phyloP scores from a whole-genome alignment of 2,888 invertebrate genomes.

The Dioctria rufipes region DNA sequence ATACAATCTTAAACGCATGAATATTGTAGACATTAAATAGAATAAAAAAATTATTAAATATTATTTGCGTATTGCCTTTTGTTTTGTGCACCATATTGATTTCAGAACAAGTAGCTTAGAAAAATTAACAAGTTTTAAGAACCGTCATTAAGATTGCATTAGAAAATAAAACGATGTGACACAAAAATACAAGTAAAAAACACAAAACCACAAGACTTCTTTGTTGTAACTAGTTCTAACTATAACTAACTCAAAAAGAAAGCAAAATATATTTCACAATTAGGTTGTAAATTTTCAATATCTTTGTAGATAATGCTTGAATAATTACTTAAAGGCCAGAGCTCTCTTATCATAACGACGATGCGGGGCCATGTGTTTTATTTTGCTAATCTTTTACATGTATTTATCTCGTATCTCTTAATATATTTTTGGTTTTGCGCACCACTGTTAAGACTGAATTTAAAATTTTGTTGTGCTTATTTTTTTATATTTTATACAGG shows the following conservation, averaged over 20 bases:
- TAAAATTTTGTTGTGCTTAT: slow-evolving; percentile 1
- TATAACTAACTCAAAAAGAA: slow-evolving; percentile 4
- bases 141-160: too few relatives aligned
- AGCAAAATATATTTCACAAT: too few relatives aligned
- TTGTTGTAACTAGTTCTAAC: slow-evolving; percentile 14
- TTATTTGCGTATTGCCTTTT: too few relatives aligned
- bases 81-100: too few relatives aligned
- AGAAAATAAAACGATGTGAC: not conserved
- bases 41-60: too few relatives aligned
- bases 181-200: not conserved
- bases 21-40: too few relatives aligned
- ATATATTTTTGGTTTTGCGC: not conserved
- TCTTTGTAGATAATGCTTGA: slow-evolving; percentile 26
- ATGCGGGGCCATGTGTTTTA: slow-evolving; percentile 30
- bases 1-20: too few relatives aligned
- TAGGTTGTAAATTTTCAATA: slow-evolving; percentile 1
- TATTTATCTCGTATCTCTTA: slow-evolving; percentile 9
- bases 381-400: slow-evolving; percentile 30
- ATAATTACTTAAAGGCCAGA: slow-evolving; percentile 17
- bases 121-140: too few relatives aligned
- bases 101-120: too few relatives aligned
- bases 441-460: not conserved
- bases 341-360: not conserved
- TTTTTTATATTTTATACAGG: slow-evolving; percentile 73
- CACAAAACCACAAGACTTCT: not conserved